Conservation (phyloP, 2,888 invertebrate genomes). For the Gnatocerus cornutus region DNA sequence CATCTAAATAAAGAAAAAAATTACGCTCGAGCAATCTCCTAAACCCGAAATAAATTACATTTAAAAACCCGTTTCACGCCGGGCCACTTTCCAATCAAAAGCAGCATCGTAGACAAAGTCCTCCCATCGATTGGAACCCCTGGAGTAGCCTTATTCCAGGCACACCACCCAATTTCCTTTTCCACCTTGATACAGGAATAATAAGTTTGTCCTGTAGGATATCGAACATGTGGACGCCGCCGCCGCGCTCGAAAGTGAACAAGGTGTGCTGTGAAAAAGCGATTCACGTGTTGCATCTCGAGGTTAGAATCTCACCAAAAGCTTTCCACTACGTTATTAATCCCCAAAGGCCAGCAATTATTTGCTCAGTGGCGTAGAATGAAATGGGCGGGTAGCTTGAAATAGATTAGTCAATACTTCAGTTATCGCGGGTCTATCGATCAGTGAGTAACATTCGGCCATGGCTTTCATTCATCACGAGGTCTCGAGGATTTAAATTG, state of each 20-base stretch:
- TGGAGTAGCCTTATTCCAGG: not conserved
- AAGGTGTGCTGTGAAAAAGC: slow-evolving; percentile 4
- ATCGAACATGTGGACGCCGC: not conserved
- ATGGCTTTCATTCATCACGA: slow-evolving; percentile 46
- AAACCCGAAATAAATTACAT: slow-evolving; percentile 9
- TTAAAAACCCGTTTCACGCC: slow-evolving; percentile 8
- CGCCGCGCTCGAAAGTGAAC: slow-evolving; percentile 3
- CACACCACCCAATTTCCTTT: slow-evolving; percentile 1
- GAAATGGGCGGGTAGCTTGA: slow-evolving; percentile 62
- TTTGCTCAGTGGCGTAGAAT: slow-evolving; percentile 69
- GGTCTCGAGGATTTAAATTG: slow-evolving; percentile 25
- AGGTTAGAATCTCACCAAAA: slow-evolving; percentile 55
- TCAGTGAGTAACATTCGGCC: slow-evolving; percentile 50
- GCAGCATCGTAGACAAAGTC: slow-evolving; percentile 4
- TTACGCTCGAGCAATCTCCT: not conserved
- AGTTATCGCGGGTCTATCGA: slow-evolving; percentile 54
- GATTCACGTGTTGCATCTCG: slow-evolving; percentile 47
- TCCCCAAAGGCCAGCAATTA: slow-evolving; percentile 67
- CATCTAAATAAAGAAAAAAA: slow-evolving; percentile 1
- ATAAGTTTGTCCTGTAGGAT: slow-evolving; percentile 6
- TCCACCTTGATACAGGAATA: slow-evolving; percentile 6
- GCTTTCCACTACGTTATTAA: slow-evolving; percentile 65
- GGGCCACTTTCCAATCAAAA: slow-evolving; percentile 8
- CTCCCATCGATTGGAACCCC: slow-evolving; percentile 3
- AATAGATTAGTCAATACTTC: slow-evolving; percentile 66